Base-by-base conservation (phyloP, 1,140 invertebrate genomes). In the Drosophila yakuba region DNA sequence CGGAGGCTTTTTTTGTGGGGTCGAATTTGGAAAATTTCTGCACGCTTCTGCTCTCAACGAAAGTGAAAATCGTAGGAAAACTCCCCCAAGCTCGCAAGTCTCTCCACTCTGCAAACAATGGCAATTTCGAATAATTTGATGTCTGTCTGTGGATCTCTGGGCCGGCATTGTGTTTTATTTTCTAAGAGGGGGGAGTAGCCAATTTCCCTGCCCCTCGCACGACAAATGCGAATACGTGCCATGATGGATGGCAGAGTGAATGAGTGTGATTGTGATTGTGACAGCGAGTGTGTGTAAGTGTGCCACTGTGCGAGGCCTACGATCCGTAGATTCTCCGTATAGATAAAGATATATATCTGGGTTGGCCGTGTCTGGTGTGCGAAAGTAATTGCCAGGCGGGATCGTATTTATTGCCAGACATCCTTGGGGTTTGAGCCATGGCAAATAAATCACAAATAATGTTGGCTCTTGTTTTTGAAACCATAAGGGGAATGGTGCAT, bases 101-200 rank as follows among this genome's bases (percentile, higher is more conserved):
- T 63, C 38, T 64, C 57, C 14, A 62, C 45, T 57, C 45, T 57
- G 55, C 61, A 66, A 77, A 89, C 84, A 89, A 89, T 89, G 80
- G 84, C 77, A 89, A 89, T 89, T 89, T 89, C 60, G 85, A 80
- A 89, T 89, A 89, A 89, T 89, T 85, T 75, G 54, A 75, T 52
- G 43, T 57, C 44, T 80, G 64, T 76, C 63, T 35, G 10, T 74
- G 45, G 59, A 63, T 55, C 77, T 74, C 67, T 77, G 45, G 68
- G 28, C 73, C 78, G 63, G 57, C 67, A 74, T 76, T 81, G 66
- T 79, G 66, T 47, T 48, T 55, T 17, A 2, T 32, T 66, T 74
- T 28, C 15, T 11, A 10, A 20, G 25, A 11, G n/a, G 47, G 38
- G 20, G 20, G 20, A 2, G 20, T 1, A 20, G 35, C 4, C 23